These are phyloP conservation scores for Catostomus latipinnis DNA, from an alignment of 2,797 vertebrate species.

Conservation along the genomic window DNA sequence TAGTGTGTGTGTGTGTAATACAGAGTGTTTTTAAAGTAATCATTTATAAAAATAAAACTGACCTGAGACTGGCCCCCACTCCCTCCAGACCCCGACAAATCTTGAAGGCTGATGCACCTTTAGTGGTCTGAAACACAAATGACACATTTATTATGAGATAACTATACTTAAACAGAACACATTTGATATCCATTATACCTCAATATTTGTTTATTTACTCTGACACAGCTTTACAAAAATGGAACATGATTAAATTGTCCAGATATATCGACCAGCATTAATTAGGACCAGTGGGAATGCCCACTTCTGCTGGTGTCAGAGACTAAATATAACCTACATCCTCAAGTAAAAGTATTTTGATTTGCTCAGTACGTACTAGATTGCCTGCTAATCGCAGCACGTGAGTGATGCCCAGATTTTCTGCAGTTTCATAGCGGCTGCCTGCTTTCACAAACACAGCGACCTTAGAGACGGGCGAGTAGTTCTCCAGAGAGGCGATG, in stretches of 20 bases:
- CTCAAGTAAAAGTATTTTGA: too few species aligned
- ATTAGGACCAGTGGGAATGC: too few species aligned
- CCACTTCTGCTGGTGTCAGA: too few species aligned
- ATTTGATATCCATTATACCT: too few species aligned
- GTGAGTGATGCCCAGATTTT: constrained; percentile 87
- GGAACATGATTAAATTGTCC: too few species aligned
- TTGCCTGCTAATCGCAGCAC: constrained; percentile 87
- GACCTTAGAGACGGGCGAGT: constrained; percentile 86
- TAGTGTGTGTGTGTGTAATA: constrained; percentile 28
- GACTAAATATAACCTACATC: too few species aligned
- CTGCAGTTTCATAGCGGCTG: constrained; percentile 84
- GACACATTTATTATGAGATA: too few species aligned
- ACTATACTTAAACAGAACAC: too few species aligned
- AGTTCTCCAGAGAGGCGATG: constrained; percentile 90
- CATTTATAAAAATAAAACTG: constrained; percentile 62
- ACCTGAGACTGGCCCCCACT: constrained; percentile 89
- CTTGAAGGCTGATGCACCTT: constrained; percentile 89
- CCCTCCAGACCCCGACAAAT: constrained; percentile 90
- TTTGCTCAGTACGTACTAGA: constrained; percentile 78
- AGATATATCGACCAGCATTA: too few species aligned
- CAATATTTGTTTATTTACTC: too few species aligned
- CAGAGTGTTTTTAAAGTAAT: constrained; percentile 5
- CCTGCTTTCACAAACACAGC: constrained; percentile 91
- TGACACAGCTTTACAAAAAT: too few species aligned
- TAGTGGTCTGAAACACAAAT: constrained; percentile 81